Evolutionary conservation across 1,140 invertebrate genomes (phyloP).

Genomic region (Drosophila insularis): DNA sequence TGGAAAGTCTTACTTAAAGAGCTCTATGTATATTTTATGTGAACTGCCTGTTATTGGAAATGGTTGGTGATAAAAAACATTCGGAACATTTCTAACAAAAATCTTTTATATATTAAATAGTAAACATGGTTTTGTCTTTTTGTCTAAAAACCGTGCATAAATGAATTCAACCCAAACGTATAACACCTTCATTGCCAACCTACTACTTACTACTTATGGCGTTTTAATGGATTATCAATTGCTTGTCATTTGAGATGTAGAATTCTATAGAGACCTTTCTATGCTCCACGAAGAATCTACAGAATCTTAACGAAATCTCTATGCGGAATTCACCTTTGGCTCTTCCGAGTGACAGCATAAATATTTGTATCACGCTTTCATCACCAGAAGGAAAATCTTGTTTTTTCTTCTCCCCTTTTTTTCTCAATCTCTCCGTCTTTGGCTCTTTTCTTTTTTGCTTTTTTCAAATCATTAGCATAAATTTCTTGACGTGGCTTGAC

Average conservation of each 20-base stretch:
- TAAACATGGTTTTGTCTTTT: no score
- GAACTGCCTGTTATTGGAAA: no score
- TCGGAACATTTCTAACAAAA: no score
- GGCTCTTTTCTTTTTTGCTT: conserved; percentile 24
- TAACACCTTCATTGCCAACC: no score
- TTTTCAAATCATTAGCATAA: conserved; percentile 72
- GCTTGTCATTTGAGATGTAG: not conserved
- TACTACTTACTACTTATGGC: no score
- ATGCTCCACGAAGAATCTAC: not conserved
- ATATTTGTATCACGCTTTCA: conserved; percentile 48
- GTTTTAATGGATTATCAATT: not conserved
- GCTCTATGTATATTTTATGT: no score
- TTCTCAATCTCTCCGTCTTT: no score
- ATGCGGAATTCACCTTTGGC: conserved; percentile 10
- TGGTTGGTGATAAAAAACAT: no score
- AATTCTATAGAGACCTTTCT: not conserved
- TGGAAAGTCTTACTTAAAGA: no score
- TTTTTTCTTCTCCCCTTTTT: conserved; percentile 26
- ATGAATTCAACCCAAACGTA: no score
- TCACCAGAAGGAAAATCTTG: conserved; percentile 40
- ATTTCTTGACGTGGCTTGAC: conserved; percentile 54
- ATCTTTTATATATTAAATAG: no score
- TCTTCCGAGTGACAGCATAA: conserved; percentile 31
- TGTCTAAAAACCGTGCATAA: no score
- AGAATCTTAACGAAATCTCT: not conserved